Evolutionary conservation across 2,113 vertebrate genomes (phyloP).

Genomic region (Brienomyrus brachyistius): DNA sequence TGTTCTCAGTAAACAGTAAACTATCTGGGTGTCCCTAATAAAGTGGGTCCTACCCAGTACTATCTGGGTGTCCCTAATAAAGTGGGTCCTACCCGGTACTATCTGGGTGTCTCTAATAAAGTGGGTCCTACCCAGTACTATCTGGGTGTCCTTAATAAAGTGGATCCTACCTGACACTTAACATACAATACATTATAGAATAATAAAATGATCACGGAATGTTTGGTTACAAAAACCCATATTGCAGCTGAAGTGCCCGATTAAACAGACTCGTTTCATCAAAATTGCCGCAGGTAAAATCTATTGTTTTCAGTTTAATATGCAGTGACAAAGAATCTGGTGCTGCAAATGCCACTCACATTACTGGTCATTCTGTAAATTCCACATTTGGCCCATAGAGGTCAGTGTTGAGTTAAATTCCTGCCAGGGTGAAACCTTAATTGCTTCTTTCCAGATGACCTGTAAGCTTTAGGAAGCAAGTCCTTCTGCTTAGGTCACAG

Average conservation of each 20-base stretch:
- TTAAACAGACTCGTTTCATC: background rate
- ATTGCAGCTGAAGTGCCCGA: background rate
- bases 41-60: too few relatives aligned
- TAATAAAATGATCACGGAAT: background rate
- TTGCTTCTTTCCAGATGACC: background rate
- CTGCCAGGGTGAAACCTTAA: background rate
- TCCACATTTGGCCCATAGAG: slow-evolving; percentile 19
- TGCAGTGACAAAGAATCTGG: background rate
- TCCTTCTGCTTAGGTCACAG: background rate
- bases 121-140: too few relatives aligned
- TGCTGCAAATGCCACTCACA: background rate
- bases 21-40: too few relatives aligned
- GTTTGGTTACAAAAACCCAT: background rate
- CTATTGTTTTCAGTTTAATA: background rate
- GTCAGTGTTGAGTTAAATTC: slow-evolving; percentile 27
- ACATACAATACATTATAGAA: background rate
- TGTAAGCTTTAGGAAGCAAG: background rate
- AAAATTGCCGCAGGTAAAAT: background rate
- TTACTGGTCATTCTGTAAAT: background rate
- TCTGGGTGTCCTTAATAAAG: too few relatives aligned
- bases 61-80: too few relatives aligned
- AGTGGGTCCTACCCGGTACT: background rate
- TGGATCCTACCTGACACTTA: background rate
- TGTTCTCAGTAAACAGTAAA: background rate
- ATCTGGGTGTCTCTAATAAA: too few relatives aligned